A percentile compares a stretch with the other conserved stretches of the same genome.
These are phyloP conservation scores for Emys orbicularis DNA, from an alignment of 2,797 vertebrate genomes.

Conservation along the genomic window DNA sequence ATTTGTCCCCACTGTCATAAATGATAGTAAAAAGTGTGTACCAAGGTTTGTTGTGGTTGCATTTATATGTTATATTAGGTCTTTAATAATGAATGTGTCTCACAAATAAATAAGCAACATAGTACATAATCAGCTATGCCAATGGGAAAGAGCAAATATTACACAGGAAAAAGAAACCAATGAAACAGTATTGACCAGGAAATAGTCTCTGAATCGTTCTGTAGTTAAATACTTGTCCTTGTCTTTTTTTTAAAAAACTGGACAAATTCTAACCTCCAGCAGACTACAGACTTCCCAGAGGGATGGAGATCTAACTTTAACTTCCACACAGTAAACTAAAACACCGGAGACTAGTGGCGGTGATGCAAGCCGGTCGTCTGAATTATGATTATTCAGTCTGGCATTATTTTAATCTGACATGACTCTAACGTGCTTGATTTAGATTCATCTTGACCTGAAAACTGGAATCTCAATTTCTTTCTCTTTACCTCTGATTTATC, in stretches of 20 bases:
- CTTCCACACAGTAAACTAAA: slow-evolving; percentile 70
- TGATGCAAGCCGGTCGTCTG: slow-evolving; percentile 75
- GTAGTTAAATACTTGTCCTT: slow-evolving; percentile 71
- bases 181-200: slow-evolving; percentile 19
- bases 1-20: neutral
- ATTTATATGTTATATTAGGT: neutral
- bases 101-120: neutral
- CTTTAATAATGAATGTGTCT: neutral
- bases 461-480: slow-evolving; percentile 51
- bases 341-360: slow-evolving; percentile 69
- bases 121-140: neutral
- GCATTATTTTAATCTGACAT: slow-evolving; percentile 79
- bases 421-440: slow-evolving; percentile 69
- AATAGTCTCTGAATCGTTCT: slow-evolving; percentile 2
- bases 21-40: neutral
- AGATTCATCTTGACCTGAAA: slow-evolving; percentile 81
- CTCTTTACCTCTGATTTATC: slow-evolving; percentile 43
- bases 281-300: slow-evolving; percentile 67
- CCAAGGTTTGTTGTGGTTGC: neutral
- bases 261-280: slow-evolving; percentile 49
- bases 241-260: slow-evolving; percentile 70
- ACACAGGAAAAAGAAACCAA: neutral
- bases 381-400: slow-evolving; percentile 75
- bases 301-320: slow-evolving; percentile 77
- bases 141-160: neutral